These are phyloP conservation scores for Nesoenas mayeri DNA, from an alignment of 2,113 vertebrate species.

Conservation along the genomic window DNA sequence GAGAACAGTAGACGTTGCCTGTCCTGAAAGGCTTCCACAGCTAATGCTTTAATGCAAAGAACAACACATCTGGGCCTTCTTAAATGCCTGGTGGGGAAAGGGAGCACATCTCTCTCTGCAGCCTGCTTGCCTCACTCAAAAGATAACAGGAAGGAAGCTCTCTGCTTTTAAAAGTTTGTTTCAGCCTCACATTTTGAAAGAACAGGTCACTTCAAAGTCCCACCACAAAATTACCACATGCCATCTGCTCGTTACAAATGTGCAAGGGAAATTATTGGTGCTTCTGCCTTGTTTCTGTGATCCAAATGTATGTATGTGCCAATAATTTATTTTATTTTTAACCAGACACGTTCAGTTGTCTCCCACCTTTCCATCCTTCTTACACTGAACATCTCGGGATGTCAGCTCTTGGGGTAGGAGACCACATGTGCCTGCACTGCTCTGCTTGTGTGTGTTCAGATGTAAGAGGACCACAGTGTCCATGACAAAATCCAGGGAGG, in stretches of 20 bases:
- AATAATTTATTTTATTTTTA: slow-evolving; percentile 40
- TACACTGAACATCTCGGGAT: not conserved
- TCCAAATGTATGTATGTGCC: slow-evolving; percentile 29
- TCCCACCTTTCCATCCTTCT: not conserved
- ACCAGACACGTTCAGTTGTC: not conserved
- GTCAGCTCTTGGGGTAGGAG: not conserved
- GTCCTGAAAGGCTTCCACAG: not conserved
- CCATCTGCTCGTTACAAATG: slow-evolving; percentile 18
- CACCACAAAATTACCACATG: not conserved
- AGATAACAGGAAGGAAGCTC: slow-evolving; percentile 35
- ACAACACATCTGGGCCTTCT: not conserved
- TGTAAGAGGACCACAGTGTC: not conserved
- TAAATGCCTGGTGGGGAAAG: not conserved
- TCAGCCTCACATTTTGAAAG: slow-evolving; percentile 22
- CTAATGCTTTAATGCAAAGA: not conserved
- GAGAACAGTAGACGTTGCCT: not conserved
- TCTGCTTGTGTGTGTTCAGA: not conserved
- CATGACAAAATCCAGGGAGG: slow-evolving; percentile 43
- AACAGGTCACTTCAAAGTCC: slow-evolving; percentile 48
- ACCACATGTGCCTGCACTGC: not conserved
- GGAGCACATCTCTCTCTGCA: not conserved
- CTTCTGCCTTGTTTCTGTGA: slow-evolving; percentile 46
- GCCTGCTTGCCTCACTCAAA: not conserved
- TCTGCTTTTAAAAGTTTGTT: slow-evolving; percentile 49
- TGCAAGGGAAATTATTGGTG: not conserved